Conservation (phyloP, 2,797 vertebrate species). For the Amniataba percoides region DNA sequence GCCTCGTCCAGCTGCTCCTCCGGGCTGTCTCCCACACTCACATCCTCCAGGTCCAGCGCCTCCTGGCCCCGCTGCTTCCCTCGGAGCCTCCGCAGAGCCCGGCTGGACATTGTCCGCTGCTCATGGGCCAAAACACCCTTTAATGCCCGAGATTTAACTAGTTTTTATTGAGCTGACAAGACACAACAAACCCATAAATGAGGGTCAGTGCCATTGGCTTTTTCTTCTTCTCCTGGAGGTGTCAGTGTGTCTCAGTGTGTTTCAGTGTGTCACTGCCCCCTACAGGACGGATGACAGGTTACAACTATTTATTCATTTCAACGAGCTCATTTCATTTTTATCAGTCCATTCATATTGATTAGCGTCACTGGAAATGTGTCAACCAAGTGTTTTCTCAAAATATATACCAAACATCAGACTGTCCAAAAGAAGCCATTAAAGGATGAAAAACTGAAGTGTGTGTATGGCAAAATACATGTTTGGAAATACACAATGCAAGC, state of each 20-base stretch:
- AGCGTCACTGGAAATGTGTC: background rate
- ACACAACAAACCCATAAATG: background rate
- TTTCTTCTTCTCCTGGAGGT: background rate
- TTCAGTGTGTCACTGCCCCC: slow-evolving; percentile 7
- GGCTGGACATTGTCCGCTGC: slow-evolving; percentile 87
- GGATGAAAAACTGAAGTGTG: background rate
- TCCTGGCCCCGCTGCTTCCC: slow-evolving; percentile 94
- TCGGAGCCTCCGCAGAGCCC: slow-evolving; percentile 91
- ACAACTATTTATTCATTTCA: background rate
- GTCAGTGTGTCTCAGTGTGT: background rate
- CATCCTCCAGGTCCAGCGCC: slow-evolving; percentile 80
- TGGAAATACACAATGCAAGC: background rate
- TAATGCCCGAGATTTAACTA: background rate
- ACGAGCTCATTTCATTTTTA: background rate
- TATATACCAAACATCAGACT: background rate
- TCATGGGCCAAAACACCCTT: slow-evolving; percentile 9
- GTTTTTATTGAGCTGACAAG: slow-evolving; percentile 15
- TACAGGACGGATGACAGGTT: background rate
- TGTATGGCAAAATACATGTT: background rate
- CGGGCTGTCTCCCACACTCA: slow-evolving; percentile 67
- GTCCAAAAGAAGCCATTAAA: background rate
- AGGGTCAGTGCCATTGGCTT: slow-evolving; percentile 20
- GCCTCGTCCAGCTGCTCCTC: slow-evolving; percentile 69
- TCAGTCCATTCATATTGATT: background rate
- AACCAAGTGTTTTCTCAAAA: background rate